phyloP scores from a whole-genome alignment of 2,888 invertebrate species.

The Anthrax anthrax region DNA sequence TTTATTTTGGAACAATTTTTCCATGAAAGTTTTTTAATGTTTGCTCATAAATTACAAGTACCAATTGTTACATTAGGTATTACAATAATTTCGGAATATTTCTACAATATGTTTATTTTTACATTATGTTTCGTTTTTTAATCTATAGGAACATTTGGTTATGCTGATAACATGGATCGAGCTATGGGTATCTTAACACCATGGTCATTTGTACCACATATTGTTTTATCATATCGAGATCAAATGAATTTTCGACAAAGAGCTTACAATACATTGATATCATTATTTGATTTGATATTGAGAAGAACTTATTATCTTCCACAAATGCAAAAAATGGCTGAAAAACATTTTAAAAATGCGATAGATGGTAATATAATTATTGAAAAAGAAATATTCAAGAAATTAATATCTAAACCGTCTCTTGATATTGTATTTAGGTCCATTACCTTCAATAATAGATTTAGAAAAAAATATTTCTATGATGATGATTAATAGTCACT shows the following conservation, averaged over 20 bases:
- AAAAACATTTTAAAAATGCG: slow-evolving; percentile 20
- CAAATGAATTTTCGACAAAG: slow-evolving; percentile 40
- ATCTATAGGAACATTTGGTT: slow-evolving; percentile 32
- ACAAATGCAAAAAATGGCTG: slow-evolving; percentile 26
- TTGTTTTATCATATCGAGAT: slow-evolving; percentile 34
- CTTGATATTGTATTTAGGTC: slow-evolving; percentile 14
- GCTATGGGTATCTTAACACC: slow-evolving; percentile 36
- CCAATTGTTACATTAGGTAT: slow-evolving; percentile 29
- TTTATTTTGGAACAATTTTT: slow-evolving; percentile 34
- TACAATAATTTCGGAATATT: neutral
- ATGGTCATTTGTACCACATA: slow-evolving; percentile 37
- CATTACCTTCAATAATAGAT: slow-evolving; percentile 28
- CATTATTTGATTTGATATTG: slow-evolving; percentile 25
- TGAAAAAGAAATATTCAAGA: neutral
- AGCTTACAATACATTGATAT: slow-evolving; percentile 35
- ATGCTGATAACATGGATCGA: slow-evolving; percentile 34
- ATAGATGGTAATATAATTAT: neutral
- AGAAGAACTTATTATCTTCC: slow-evolving; percentile 26
- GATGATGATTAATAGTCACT: slow-evolving; percentile 37
- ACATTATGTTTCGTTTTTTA: no score
- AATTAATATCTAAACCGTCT: neutral
- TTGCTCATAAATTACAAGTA: slow-evolving; percentile 32
- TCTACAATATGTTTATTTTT: no score
- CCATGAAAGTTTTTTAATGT: slow-evolving; percentile 34
- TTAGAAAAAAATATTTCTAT: slow-evolving; percentile 36